Conservation (phyloP, 2,888 invertebrate species). For the Tolmerus cingulatus region DNA sequence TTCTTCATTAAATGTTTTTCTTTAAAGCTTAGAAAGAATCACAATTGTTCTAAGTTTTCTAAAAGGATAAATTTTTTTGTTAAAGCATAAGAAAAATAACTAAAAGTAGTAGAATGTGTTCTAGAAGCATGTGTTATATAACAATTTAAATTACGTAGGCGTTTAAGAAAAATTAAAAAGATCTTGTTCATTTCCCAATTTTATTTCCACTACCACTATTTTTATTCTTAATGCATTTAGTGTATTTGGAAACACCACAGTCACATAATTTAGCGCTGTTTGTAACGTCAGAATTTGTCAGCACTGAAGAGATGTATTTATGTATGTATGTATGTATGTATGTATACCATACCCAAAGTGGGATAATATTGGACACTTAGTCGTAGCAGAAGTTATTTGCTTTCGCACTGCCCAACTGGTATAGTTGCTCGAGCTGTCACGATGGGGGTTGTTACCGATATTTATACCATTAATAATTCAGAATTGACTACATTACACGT, state of each 20-base stretch:
- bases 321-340: too few relatives aligned
- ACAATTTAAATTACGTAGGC: too few relatives aligned
- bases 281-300: not conserved
- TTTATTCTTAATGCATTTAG: not conserved
- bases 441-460: not conserved
- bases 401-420: not conserved
- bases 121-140: too few relatives aligned
- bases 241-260: not conserved
- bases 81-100: too few relatives aligned
- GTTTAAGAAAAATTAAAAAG: not conserved
- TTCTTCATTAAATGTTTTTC: too few relatives aligned
- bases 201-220: not conserved
- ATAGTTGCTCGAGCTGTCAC: not conserved
- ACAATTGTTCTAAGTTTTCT: too few relatives aligned
- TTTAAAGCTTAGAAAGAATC: too few relatives aligned
- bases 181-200: not conserved
- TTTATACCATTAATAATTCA: not conserved
- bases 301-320: not conserved
- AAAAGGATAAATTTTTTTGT: too few relatives aligned
- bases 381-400: not conserved
- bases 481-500: conserved; percentile 1
- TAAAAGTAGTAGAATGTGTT: too few relatives aligned
- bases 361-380: not conserved
- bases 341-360: not conserved
- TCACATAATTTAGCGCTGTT: not conserved